These are phyloP conservation scores for Jordanella pulchra DNA, from an alignment of 2,797 vertebrate species.

Conservation along the genomic window DNA sequence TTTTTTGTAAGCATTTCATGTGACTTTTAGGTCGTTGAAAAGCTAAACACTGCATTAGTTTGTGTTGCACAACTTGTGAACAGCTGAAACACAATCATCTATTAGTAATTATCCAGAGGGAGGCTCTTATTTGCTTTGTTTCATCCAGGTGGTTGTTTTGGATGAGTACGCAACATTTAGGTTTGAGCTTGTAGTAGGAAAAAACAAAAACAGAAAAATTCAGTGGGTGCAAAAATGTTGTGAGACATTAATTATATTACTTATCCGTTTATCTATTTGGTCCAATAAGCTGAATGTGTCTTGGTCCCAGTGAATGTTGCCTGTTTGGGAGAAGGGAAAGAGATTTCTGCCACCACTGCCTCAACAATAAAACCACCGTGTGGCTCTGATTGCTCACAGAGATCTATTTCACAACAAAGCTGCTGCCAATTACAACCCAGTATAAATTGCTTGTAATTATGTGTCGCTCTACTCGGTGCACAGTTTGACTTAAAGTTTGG, in stretches of 20 bases:
- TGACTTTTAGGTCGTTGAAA: too few relatives aligned
- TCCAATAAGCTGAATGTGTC: conserved; percentile 2
- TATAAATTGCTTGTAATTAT: conserved; percentile 80
- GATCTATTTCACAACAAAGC: conserved; percentile 72
- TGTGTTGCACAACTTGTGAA: background rate
- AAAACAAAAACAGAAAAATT: background rate
- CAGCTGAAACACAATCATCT: background rate
- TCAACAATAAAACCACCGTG: conserved; percentile 55
- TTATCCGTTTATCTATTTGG: conserved; percentile 6
- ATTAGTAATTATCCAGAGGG: background rate
- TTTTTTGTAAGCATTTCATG: background rate
- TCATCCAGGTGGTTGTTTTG: background rate
- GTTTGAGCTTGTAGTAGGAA: background rate
- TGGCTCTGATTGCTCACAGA: conserved; percentile 50
- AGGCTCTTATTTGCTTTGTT: background rate
- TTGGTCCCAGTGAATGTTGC: conserved; percentile 25
- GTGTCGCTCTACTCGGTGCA: conserved; percentile 69
- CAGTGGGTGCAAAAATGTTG: background rate
- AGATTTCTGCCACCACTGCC: conserved; percentile 32
- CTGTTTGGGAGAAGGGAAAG: conserved; percentile 26
- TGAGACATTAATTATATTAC: background rate
- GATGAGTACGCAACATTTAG: background rate
- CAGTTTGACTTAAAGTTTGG: conserved; percentile 72
- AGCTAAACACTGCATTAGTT: background rate
- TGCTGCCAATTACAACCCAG: conserved; percentile 77